Percentiles rank a stretch among this genome's conserved stretches.
Evolutionary conservation across 2,113 vertebrate species (phyloP).

Genomic region (Echinops telfairi): DNA sequence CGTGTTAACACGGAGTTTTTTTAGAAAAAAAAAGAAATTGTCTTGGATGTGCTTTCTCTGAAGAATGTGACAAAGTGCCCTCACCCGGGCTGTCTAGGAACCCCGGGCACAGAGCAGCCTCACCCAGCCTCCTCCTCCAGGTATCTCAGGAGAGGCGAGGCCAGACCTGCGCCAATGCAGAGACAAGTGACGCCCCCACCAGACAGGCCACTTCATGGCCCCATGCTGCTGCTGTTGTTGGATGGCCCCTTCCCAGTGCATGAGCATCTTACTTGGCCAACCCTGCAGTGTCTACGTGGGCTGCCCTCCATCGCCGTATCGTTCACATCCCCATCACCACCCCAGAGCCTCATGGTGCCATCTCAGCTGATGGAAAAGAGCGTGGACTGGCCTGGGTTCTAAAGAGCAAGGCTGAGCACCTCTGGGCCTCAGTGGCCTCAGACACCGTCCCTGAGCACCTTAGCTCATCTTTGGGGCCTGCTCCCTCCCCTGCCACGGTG

Average conservation of each 20-base stretch:
- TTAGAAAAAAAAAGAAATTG: constrained; percentile 84
- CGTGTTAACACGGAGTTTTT: constrained; percentile 78
- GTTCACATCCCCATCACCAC: not conserved
- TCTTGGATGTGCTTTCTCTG: constrained; percentile 80
- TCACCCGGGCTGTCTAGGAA: constrained; percentile 57
- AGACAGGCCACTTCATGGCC: not conserved
- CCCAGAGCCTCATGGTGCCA: not conserved
- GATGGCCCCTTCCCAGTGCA: not conserved
- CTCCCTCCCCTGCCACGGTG: not conserved
- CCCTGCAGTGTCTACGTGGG: not conserved
- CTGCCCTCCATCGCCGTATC: not conserved
- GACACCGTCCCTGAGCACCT: not conserved
- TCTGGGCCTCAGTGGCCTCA: not conserved
- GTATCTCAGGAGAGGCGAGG: not conserved
- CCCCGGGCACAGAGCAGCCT: not conserved
- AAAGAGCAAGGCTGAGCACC: not conserved
- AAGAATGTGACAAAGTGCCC: constrained; percentile 81
- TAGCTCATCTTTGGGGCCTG: not conserved
- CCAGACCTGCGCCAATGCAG: not conserved
- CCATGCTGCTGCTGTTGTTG: not conserved
- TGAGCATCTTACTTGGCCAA: not conserved
- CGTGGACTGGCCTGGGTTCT: not conserved
- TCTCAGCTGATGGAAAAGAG: not conserved
- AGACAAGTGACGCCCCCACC: not conserved
- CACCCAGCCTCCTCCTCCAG: too few species aligned